Conservation (phyloP, 2,888 invertebrate genomes). For the Rhamphomyia laevipes region DNA sequence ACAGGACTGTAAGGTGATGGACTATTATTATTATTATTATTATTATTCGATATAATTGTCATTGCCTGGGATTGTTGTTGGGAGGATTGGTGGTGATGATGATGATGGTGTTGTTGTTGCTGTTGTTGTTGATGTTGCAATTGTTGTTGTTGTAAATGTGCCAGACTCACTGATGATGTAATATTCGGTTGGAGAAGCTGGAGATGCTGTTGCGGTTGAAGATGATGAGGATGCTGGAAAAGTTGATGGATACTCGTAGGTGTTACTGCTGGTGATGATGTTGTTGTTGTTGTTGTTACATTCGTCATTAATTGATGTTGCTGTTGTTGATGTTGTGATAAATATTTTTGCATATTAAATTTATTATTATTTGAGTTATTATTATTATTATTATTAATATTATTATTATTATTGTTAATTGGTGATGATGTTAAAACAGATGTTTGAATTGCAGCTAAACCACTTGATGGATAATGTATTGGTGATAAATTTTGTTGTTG, state of each 20-base stretch:
- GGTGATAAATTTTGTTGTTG: background rate
- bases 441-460: constrained; percentile 15
- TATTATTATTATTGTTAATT: constrained; percentile 5
- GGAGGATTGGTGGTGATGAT: constrained; percentile 8
- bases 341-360: constrained; percentile 1
- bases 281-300: constrained; percentile 11
- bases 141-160: constrained; percentile 14
- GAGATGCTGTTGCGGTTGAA: constrained; percentile 15
- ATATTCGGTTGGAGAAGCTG: constrained; percentile 11
- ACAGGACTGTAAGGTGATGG: constrained; percentile 17
- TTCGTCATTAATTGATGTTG: constrained; percentile 9
- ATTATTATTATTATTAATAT: constrained; percentile 9
- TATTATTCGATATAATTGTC: background rate
- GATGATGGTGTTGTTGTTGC: constrained; percentile 16
- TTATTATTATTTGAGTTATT: constrained; percentile 6
- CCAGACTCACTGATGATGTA: background rate
- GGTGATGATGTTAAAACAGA: constrained; percentile 12
- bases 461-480: constrained; percentile 15
- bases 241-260: constrained; percentile 11
- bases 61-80: background rate
- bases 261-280: constrained; percentile 10
- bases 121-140: constrained; percentile 9
- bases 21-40: background rate
- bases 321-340: constrained; percentile 17
- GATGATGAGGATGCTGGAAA: constrained; percentile 8